A percentile compares a stretch with the other conserved stretches of the same genome.
phyloP scores from a whole-genome alignment of 1,140 invertebrate species.

The Atta colombica region DNA sequence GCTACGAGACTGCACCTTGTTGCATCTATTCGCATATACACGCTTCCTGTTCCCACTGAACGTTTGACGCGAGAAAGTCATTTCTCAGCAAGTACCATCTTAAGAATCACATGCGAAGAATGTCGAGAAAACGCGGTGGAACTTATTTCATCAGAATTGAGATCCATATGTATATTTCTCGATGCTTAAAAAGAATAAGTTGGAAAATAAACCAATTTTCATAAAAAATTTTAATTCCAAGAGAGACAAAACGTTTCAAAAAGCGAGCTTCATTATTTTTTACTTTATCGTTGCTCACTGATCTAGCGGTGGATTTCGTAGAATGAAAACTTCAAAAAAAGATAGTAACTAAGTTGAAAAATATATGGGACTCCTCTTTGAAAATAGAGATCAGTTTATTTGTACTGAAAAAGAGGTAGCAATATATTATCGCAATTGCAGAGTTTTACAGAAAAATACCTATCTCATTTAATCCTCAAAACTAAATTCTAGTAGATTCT shows the following conservation, averaged over 20 bases:
- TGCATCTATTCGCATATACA: conserved; percentile 57
- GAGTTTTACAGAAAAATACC: not conserved
- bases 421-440: conserved; percentile 33
- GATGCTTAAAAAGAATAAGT: not conserved
- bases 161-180: not conserved
- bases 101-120: not conserved
- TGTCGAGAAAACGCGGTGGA: not conserved
- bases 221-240: conserved; percentile 10
- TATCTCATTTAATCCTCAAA: not conserved
- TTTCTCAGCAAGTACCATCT: conserved; percentile 8
- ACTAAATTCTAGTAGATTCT: not conserved
- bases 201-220: not conserved
- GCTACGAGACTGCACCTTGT: conserved; percentile 74
- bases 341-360: conserved; percentile 34
- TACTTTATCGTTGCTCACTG: conserved; percentile 17
- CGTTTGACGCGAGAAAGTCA: conserved; percentile 45
- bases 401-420: not conserved
- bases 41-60: conserved; percentile 15
- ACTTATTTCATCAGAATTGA: conserved; percentile 4
- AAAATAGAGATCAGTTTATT: conserved; percentile 33
- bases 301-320: not conserved
- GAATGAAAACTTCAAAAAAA: conserved; percentile 29
- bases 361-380: not conserved
- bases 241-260: not conserved
- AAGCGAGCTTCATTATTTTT: not conserved